phyloP scores from a whole-genome alignment of 2,797 vertebrate species.

The Acomys russatus region DNA sequence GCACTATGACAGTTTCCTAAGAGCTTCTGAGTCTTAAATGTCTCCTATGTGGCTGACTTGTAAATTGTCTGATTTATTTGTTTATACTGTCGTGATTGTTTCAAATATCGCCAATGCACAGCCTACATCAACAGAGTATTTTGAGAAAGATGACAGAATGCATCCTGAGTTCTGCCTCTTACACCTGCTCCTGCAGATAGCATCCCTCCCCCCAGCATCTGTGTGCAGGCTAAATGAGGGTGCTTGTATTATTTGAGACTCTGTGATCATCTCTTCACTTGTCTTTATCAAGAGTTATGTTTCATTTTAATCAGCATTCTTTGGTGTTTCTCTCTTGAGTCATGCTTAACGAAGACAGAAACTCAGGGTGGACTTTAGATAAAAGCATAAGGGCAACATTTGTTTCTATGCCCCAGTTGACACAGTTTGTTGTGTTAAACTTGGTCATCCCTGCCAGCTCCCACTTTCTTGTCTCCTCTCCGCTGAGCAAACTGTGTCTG shows the following conservation, averaged over 20 bases:
- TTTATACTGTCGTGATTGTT: slow-evolving; percentile 9
- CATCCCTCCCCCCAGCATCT: neutral
- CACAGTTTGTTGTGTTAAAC: neutral
- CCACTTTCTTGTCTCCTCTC: neutral
- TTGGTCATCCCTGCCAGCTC: neutral
- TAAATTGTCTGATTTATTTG: slow-evolving; percentile 14
- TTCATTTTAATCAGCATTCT: neutral
- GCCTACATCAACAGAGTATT: neutral
- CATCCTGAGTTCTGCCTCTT: neutral
- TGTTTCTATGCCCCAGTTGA: neutral
- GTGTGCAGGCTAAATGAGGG: neutral
- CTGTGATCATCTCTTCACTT: neutral
- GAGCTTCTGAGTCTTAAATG: slow-evolving; percentile 2
- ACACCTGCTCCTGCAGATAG: neutral
- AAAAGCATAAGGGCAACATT: slow-evolving; percentile 52
- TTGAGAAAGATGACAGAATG: slow-evolving; percentile 10
- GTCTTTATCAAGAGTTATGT: slow-evolving; percentile 30
- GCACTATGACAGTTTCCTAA: neutral
- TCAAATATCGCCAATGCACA: neutral
- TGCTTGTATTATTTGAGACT: slow-evolving; percentile 27
- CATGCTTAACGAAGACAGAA: neutral
- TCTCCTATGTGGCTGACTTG: neutral
- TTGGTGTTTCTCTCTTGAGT: slow-evolving; percentile 43
- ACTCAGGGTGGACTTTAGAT: neutral
- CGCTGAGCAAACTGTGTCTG: neutral